Base-by-base conservation (phyloP, 2,113 vertebrate genomes). In the Lycaon pictus region DNA sequence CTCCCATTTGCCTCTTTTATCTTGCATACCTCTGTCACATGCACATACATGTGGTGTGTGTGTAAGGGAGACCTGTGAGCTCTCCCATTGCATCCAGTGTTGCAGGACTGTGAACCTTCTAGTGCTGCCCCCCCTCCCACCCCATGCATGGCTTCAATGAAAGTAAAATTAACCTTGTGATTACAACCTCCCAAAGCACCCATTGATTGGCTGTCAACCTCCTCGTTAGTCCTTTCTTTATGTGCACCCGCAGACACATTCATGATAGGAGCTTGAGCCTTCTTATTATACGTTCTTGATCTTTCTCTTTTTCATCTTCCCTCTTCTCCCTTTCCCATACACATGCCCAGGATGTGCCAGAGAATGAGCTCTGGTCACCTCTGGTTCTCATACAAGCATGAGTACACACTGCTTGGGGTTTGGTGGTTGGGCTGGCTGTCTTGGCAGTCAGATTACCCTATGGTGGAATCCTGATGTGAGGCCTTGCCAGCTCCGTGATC, bases 221-320 rank as follows among this genome's bases (percentile, higher is more conserved):
- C 35, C 58, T 82, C 23, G 22, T 86, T 71, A 87, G 27, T 93
- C 43, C 65, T 82, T 85, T 82, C 77, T 90, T n/a, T 69, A 2
- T 62, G n/a, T 5, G 23, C 23, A 1, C 3, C 35, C 35, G 19
- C 17, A 48, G 20, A 62, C 22, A 60, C 67, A 20, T 56, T 93
- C 71, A 72, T 90, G 35, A 83, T 11, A 76, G 29, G 23, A 96
- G 23, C n/a, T 56, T 93, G 29, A 83, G 53, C 22, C 55, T 97
- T 85, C 55, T 35, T 93, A 23, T 65, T 85, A 51, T 62, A 22
- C 27, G 12, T 69, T 83, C 37, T 53, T 90, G 15, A 69, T 83
- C 19, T 86, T 90, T 91, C 23, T 62, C 29, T 72, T 32, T 92
- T 82, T 48, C 17, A 10, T 71, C 76, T 81, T 22, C 48, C 62